Conservation (phyloP, 1,140 invertebrate species). For the Euborellia annulipes region DNA sequence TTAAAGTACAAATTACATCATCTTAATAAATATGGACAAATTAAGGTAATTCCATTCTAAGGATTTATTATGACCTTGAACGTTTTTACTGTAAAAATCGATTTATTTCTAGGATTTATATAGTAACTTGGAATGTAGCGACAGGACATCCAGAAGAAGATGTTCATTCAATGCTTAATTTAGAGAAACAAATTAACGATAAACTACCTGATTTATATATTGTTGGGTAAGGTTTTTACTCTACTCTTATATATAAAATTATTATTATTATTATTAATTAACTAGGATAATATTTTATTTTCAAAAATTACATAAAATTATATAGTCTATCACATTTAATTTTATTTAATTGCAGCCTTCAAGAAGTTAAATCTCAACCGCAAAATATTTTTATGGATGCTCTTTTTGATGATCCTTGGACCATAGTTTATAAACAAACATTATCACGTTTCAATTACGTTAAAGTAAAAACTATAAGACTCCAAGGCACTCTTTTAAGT, state of each 20-base stretch:
- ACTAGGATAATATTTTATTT: too few species aligned
- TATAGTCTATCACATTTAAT: too few species aligned
- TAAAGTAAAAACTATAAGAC: constrained; percentile 53
- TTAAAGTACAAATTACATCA: too few species aligned
- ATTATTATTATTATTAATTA: too few species aligned
- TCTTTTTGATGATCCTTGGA: constrained; percentile 74
- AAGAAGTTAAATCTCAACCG: constrained; percentile 79
- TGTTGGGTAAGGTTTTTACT: constrained; percentile 43
- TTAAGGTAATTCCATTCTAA: too few species aligned
- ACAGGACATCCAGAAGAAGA: constrained; percentile 52
- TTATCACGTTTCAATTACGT: constrained; percentile 47
- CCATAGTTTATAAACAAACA: constrained; percentile 38
- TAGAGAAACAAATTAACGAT: constrained; percentile 37
- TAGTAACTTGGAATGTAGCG: constrained; percentile 74
- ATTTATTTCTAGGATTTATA: constrained; percentile 53
- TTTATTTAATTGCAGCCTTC: constrained; percentile 40
- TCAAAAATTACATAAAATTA: too few species aligned
- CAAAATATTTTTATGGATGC: constrained; percentile 67
- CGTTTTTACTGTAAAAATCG: too few species aligned
- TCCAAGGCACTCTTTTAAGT: constrained; percentile 63
- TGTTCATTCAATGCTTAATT: constrained; percentile 47
- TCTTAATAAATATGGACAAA: too few species aligned
- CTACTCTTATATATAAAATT: too few species aligned
- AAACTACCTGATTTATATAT: constrained; percentile 67
- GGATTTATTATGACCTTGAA: too few species aligned